phyloP scores from a whole-genome alignment of 2,797 vertebrate species.

The Sparus aurata region DNA sequence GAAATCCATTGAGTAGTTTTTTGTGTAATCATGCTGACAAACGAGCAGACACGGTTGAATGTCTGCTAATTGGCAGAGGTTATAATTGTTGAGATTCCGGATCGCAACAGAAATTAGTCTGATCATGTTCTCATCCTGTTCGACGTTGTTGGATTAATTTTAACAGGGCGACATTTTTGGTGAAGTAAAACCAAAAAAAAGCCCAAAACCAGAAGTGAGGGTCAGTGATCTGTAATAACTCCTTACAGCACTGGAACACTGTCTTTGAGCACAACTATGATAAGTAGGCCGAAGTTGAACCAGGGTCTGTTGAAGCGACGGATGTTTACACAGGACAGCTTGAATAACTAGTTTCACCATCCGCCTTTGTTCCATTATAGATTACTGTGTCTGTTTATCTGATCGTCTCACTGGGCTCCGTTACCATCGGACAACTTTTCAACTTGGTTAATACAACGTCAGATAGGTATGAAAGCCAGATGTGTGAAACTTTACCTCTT shows the following conservation, averaged over 20 bases:
- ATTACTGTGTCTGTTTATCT: background rate
- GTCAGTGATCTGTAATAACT: too few species aligned
- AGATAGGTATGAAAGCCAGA: background rate
- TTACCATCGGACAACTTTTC: background rate
- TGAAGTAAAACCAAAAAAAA: background rate
- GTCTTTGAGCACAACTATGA: background rate
- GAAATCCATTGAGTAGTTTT: too few species aligned
- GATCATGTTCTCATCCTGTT: too few species aligned
- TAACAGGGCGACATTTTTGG: too few species aligned
- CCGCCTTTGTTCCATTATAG: background rate
- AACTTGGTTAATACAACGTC: background rate
- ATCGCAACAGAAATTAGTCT: too few species aligned
- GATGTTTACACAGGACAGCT: background rate
- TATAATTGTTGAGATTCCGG: too few species aligned
- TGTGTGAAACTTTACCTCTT: constrained; percentile 75
- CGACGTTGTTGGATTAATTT: too few species aligned
- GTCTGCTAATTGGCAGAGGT: too few species aligned
- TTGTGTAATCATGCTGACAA: too few species aligned
- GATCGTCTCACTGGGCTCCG: background rate
- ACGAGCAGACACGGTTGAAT: too few species aligned
- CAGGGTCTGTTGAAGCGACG: background rate
- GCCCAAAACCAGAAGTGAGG: background rate
- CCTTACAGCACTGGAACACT: background rate
- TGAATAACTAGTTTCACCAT: background rate
- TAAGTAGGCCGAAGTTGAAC: constrained; percentile 7